Evolutionary conservation across 2,797 vertebrate species (phyloP).

Genomic region (Scyliorhinus canicula): DNA sequence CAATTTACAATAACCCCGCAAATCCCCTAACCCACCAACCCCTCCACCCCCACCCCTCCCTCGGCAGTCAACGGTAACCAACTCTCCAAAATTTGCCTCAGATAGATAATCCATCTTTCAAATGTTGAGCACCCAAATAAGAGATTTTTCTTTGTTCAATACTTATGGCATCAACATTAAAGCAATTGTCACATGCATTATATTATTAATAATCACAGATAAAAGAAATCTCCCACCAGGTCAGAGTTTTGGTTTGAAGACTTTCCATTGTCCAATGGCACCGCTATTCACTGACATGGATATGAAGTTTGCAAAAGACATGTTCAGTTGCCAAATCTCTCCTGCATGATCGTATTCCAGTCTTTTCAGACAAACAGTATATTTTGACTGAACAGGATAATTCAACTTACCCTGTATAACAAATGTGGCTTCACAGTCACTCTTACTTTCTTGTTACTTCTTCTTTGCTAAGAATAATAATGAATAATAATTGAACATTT

Average conservation of each 20-base stretch:
- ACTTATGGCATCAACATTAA: neutral
- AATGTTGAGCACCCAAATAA: neutral
- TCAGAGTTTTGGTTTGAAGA: neutral
- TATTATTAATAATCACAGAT: neutral
- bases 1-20: no score
- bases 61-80: no score
- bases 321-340: neutral
- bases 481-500: neutral
- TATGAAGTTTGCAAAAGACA: neutral
- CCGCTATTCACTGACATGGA: neutral
- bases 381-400: neutral
- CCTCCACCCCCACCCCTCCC: no score
- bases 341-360: neutral
- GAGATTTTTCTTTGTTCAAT: conserved; percentile 13
- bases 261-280: neutral
- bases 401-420: conserved; percentile 77
- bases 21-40: no score
- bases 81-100: no score
- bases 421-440: conserved; percentile 95
- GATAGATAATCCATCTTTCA: neutral
- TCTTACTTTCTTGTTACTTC: conserved; percentile 87
- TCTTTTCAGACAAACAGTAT: neutral
- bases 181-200: neutral
- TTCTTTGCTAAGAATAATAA: conserved; percentile 68
- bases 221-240: neutral